These are phyloP conservation scores for Galerucella nymphaeae DNA, from an alignment of 2,888 invertebrate species.

Conservation along the genomic window DNA sequence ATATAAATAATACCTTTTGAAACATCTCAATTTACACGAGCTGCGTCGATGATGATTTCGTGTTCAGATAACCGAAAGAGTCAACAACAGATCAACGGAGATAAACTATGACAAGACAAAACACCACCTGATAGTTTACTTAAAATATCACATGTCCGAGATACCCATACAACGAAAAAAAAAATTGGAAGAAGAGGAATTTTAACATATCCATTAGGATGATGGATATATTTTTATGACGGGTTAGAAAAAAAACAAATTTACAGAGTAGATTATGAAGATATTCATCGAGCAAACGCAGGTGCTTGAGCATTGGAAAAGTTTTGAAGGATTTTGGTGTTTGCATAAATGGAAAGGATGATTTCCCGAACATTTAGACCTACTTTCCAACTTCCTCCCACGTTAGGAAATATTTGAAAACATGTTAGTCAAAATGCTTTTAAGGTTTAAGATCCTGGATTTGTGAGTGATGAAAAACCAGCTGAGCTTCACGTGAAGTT, in stretches of 20 bases:
- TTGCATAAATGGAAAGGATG: no score
- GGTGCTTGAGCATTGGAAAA: no score
- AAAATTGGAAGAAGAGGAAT: neutral
- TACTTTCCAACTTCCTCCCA: no score
- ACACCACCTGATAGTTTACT: conserved; percentile 3
- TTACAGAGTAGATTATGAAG: no score
- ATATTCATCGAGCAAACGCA: no score
- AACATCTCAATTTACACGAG: conserved; percentile 30
- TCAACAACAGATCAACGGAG: conserved; percentile 15
- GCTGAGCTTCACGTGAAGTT: no score
- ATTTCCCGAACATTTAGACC: no score
- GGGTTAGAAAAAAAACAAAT: neutral
- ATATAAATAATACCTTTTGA: conserved; percentile 21
- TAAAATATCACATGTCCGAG: conserved; percentile 5
- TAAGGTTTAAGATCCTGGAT: no score
- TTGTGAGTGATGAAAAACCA: no score
- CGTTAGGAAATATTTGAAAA: no score
- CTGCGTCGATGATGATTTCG: conserved; percentile 8
- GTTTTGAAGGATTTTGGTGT: no score
- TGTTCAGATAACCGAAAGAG: conserved; percentile 21
- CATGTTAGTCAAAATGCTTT: no score
- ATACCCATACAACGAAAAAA: neutral
- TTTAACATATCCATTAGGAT: neutral
- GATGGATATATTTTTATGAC: neutral
- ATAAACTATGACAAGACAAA: conserved; percentile 7